phyloP scores from a whole-genome alignment of 2,113 vertebrate genomes.

The Alectura lathami region DNA sequence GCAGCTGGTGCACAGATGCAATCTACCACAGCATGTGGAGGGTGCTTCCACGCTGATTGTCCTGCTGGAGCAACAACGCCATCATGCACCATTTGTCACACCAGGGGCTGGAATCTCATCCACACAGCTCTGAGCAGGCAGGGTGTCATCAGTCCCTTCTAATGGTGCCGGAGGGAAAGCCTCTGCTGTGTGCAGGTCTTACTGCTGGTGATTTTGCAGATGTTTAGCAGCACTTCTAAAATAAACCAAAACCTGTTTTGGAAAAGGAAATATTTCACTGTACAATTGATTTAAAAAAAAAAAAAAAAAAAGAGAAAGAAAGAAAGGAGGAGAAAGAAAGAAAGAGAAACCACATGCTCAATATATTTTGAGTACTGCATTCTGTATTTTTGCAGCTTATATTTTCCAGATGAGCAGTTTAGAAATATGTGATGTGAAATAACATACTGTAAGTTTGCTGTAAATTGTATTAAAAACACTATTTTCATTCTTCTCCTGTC shows the following conservation, averaged over 20 bases:
- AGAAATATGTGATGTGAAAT: constrained; percentile 78
- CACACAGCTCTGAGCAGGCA: not conserved
- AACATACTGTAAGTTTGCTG: constrained; percentile 78
- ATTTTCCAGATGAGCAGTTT: constrained; percentile 81
- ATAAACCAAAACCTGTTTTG: constrained; percentile 43
- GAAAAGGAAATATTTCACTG: constrained; percentile 25
- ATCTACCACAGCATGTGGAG: not conserved
- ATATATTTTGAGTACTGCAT: constrained; percentile 74
- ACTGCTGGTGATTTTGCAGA: constrained; percentile 2
- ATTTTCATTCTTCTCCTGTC: constrained; percentile 81
- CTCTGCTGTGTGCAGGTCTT: constrained; percentile 32
- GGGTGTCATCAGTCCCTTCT: not conserved
- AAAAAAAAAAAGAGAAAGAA: not conserved
- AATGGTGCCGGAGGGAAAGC: not conserved
- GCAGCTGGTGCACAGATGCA: not conserved
- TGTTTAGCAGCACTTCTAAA: constrained; percentile 33
- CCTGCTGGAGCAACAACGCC: not conserved
- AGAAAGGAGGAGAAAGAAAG: too few relatives aligned
- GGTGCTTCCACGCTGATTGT: not conserved
- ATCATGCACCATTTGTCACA: not conserved
- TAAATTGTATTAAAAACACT: constrained; percentile 83
- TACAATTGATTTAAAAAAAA: not conserved
- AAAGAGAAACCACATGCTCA: constrained; percentile 69
- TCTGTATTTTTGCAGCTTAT: constrained; percentile 83
- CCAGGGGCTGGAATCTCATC: not conserved